These are phyloP conservation scores for Pterois miles DNA, from an alignment of 2,797 vertebrate species.

Conservation along the genomic window DNA sequence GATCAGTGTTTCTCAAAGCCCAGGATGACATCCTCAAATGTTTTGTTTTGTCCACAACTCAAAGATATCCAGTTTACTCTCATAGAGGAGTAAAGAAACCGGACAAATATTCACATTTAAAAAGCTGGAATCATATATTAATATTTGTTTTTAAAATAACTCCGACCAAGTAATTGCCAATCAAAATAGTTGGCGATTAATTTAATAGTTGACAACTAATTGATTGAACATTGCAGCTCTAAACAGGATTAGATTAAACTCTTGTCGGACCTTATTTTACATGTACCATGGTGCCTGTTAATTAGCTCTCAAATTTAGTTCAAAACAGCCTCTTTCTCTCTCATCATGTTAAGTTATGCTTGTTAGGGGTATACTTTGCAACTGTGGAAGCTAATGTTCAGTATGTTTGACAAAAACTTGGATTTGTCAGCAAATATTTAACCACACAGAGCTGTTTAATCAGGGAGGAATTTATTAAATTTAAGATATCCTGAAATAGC, in stretches of 20 bases:
- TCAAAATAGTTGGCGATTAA: too few species aligned
- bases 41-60: too few species aligned
- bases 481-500: conserved; percentile 22
- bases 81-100: too few species aligned
- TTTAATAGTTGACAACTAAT: too few species aligned
- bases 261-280: background rate
- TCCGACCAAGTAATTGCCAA: too few species aligned
- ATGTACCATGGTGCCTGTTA: conserved; percentile 12
- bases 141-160: too few species aligned
- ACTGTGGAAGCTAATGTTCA: background rate
- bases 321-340: conserved; percentile 6
- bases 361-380: conserved; percentile 1
- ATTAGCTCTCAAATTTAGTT: conserved; percentile 49
- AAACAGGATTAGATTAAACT: conserved; percentile 10
- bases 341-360: conserved; percentile 15
- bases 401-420: background rate
- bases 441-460: background rate
- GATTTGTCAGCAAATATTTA: conserved; percentile 25
- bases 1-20: too few species aligned
- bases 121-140: too few species aligned
- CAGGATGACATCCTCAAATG: too few species aligned
- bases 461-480: conserved; percentile 9
- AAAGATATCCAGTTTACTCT: too few species aligned
- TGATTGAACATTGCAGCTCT: too few species aligned
- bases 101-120: too few species aligned